Evolutionary conservation across 2,888 invertebrate species (phyloP), one percentile per base, ranked within the genome.

Genomic region (Meta bourneti): DNA sequence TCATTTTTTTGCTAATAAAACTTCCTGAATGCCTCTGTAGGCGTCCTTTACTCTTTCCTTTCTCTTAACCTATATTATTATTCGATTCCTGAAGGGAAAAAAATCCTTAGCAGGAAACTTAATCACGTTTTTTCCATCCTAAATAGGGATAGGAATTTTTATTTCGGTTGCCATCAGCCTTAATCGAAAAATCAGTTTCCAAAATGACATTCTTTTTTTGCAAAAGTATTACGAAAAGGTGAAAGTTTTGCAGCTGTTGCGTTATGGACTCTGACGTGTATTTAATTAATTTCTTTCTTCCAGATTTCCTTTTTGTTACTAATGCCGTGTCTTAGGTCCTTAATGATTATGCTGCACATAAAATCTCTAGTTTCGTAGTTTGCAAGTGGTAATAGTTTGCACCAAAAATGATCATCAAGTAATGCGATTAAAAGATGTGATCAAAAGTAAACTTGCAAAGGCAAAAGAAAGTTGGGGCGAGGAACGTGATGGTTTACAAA

Each of bases 171-270:
- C 61, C 9, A 61, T 61, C 16, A 6, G 7, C 13, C 61, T 16
- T 61, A 61, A 61, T 61, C 61, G 61, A 61, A 61, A 61, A 61
- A 16, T 61, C 61, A 16, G 61, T 61, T 6, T 61, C 61, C 61
- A 61, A 61, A 61, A 61, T 61, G 61, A 61, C 61, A 61, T 16
- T 9, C 16, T 61, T 61, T 61, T 16, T 61, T 61, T 6, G 61
- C 8, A 61, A 61, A 61, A 61, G 61, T 61, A 61, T 61, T 61
- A 11, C 0, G 75, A 75, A 75, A 75, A 34, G 34, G 75, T 75
- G 48, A 75, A 75, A 48, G 20, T 20, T 48, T 75, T 16, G 75
- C 78, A 78, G 78, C 78, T 52, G 78, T 52, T 78, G 52, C n/a
- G 7, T 78, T 52, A 52, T 78, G 52, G 52, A 52, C n/a, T 52